Base-by-base conservation (phyloP, 2,113 vertebrate genomes). In the Dunckerocampus dactyliophorus region DNA sequence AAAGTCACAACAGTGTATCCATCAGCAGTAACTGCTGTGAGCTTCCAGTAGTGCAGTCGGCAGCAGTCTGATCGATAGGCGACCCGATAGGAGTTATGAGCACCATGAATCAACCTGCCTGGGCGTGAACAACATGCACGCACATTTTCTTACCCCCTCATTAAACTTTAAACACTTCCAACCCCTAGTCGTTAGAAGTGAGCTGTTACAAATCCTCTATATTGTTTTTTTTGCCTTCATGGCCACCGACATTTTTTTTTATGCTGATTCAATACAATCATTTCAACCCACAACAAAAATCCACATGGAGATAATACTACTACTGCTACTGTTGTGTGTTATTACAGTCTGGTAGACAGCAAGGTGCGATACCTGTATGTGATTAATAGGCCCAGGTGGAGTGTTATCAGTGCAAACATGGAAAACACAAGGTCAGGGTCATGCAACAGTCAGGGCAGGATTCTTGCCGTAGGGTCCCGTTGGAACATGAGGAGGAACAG, bases 51-150 rank as follows among this genome's bases (percentile, higher is more conserved):
- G 39, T 9, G 65, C 67, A 54, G 61, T 58, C 60, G 71, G 47
- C 59, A 55, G 43, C 56, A 42, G 3, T 63, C 80, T 81, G 74
- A 88, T 88, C 79, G 60, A 88, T 88, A 79, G 63, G 49, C 47
- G 72, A 81, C 74, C 81, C 73, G 65, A 74, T 80, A 77, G 62
- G 57, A 65, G 70, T 59, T 60, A 84, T 82, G 78, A 84, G 34
- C 47, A 45, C 65, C 80, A 87, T 85, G 69, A 77, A 88, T 90
- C 87, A 88, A 74, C 59, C 79, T 85, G 86, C 83, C 86, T 72
- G 67, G 39, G 67, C 48, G 61, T 63, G 46, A 78, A 81, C 66
- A 45, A 51, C 37, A 37, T 31, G 31, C 37, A 24, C 47, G 39
- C 45, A 60, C 39, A 43, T 43, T 43, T 43, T 43, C 39, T 43